A percentile compares a stretch with the other conserved stretches of the same genome.
Evolutionary conservation across 2,797 vertebrate species (phyloP).

Genomic region (Linurgus olivaceus): DNA sequence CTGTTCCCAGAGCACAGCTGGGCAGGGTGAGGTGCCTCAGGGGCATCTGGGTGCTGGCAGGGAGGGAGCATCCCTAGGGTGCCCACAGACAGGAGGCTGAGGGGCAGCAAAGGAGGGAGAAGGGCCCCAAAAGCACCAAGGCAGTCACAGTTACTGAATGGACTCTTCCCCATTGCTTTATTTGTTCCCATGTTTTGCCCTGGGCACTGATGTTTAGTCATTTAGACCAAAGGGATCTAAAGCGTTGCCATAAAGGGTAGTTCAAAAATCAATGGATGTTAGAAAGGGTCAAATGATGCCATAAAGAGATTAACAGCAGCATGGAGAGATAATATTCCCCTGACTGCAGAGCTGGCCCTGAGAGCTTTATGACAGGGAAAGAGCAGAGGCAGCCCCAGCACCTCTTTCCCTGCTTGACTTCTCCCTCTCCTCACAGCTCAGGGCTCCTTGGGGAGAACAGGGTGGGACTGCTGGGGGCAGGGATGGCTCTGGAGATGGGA

Average conservation of each 20-base stretch:
- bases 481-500: not conserved
- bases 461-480: not conserved
- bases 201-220: conserved; percentile 19
- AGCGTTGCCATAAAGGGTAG: conserved; percentile 10
- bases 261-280: conserved; percentile 60
- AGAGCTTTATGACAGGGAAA: conserved; percentile 1
- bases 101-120: not conserved
- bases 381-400: not conserved
- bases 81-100: not conserved
- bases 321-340: conserved; percentile 55
- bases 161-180: not conserved
- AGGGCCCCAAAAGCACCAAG: not conserved
- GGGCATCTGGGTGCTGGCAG: not conserved
- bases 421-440: not conserved
- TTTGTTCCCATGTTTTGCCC: conserved; percentile 9
- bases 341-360: not conserved
- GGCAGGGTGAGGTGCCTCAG: not conserved
- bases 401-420: not conserved
- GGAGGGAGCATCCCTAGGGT: not conserved
- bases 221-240: conserved; percentile 50
- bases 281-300: conserved; percentile 57
- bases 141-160: not conserved
- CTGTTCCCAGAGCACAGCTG: not conserved
- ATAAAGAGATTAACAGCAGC: conserved; percentile 58
- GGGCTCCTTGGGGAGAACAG: not conserved